Conservation (phyloP, 2,797 vertebrate genomes). For the Phalloptychus januarius region DNA sequence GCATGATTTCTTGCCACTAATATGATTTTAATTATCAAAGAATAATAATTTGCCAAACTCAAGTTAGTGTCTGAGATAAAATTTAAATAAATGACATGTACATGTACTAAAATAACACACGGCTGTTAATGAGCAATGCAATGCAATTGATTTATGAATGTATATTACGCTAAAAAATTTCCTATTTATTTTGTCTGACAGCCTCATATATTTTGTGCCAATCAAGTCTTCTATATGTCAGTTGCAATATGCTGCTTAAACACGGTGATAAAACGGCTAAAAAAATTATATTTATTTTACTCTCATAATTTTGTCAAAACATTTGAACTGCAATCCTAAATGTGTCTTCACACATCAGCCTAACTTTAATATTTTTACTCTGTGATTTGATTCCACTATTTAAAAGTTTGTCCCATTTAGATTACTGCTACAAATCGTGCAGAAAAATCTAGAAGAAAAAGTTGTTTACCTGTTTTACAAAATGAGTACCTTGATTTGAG, state of each 20-base stretch:
- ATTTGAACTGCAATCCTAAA: background rate
- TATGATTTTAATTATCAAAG: background rate
- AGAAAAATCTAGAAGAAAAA: background rate
- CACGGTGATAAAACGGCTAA: background rate
- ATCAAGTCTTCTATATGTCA: background rate
- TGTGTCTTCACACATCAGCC: background rate
- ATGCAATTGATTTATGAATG: background rate
- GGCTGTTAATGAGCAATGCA: background rate
- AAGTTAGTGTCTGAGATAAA: background rate
- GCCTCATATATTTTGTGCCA: background rate
- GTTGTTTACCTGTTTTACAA: background rate
- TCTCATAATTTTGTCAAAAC: background rate
- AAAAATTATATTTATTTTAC: background rate
- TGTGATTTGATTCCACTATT: background rate
- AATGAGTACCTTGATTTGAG: background rate
- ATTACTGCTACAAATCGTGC: background rate
- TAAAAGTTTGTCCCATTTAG: background rate
- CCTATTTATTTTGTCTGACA: background rate
- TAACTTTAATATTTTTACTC: background rate
- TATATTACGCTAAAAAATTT: background rate
- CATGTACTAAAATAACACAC: background rate
- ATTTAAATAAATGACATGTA: background rate
- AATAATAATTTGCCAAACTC: background rate
- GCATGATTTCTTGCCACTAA: background rate
- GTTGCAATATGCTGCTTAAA: background rate